Evolutionary conservation across 2,797 vertebrate genomes (phyloP).

Genomic region (Gambusia yucatana): DNA sequence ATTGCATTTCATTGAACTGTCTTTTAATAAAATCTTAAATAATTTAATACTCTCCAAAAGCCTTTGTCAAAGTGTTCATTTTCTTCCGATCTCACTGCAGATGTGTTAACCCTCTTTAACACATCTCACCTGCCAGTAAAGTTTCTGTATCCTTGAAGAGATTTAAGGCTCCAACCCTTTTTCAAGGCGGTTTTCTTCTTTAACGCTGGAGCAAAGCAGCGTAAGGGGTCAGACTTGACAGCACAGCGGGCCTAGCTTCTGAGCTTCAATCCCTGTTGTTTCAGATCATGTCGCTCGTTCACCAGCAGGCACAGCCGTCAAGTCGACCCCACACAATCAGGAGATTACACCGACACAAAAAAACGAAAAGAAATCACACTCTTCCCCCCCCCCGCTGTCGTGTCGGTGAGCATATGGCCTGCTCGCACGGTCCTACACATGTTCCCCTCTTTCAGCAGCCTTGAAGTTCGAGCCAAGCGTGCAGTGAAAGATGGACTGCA

Average conservation of each 20-base stretch:
- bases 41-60: neutral
- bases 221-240: conserved; percentile 32
- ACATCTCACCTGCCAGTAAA: conserved; percentile 28
- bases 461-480: conserved; percentile 57
- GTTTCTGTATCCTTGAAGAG: conserved; percentile 25
- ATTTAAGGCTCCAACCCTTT: conserved; percentile 26
- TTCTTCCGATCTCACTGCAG: neutral
- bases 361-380: conserved; percentile 5
- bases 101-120: too few species aligned
- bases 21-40: neutral
- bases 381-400: conserved; percentile 10
- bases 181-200: conserved; percentile 39
- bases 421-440: conserved; percentile 52
- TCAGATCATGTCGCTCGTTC: conserved; percentile 24
- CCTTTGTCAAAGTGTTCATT: neutral
- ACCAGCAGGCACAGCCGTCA: conserved; percentile 22
- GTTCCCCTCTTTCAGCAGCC: conserved; percentile 46
- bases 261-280: conserved; percentile 39
- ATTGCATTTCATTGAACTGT: neutral
- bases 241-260: conserved; percentile 17
- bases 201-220: conserved; percentile 24
- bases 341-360: conserved; percentile 25
- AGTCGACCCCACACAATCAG: conserved; percentile 19
- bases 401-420: conserved; percentile 52
- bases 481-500: conserved; percentile 46